These are phyloP conservation scores for Neolamprologus falcicula DNA, from an alignment of 2,113 vertebrate genomes.

Conservation along the genomic window DNA sequence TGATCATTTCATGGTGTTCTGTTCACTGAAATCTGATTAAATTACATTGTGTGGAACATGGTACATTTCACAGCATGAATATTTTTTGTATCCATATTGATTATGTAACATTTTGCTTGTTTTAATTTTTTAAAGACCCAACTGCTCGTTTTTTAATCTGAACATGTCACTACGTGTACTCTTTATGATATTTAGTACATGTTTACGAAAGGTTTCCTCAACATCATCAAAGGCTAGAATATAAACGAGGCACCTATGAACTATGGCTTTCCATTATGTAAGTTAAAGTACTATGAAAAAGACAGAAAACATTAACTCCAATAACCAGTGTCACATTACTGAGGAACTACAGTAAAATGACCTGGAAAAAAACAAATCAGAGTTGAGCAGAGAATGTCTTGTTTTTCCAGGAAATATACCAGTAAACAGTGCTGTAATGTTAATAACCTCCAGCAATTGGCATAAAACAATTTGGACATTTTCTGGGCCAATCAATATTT, in stretches of 20 bases:
- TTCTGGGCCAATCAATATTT: conserved; percentile 42
- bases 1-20: not conserved
- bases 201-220: not conserved
- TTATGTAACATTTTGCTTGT: not conserved
- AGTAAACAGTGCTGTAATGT: not conserved
- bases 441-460: not conserved
- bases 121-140: not conserved
- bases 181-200: not conserved
- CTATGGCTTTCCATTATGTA: not conserved
- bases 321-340: too few relatives aligned
- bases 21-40: not conserved
- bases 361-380: not conserved
- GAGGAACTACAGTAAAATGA: not conserved
- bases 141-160: not conserved
- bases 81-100: not conserved
- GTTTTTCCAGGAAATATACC: not conserved
- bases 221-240: not conserved
- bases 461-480: not conserved
- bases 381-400: not conserved
- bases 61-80: not conserved
- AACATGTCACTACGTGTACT: not conserved
- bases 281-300: not conserved
- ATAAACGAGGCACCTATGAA: not conserved
- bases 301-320: not conserved
- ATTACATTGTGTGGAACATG: not conserved